phyloP scores from a whole-genome alignment of 64 coral and sea anemone species.

The Actinia equina region DNA sequence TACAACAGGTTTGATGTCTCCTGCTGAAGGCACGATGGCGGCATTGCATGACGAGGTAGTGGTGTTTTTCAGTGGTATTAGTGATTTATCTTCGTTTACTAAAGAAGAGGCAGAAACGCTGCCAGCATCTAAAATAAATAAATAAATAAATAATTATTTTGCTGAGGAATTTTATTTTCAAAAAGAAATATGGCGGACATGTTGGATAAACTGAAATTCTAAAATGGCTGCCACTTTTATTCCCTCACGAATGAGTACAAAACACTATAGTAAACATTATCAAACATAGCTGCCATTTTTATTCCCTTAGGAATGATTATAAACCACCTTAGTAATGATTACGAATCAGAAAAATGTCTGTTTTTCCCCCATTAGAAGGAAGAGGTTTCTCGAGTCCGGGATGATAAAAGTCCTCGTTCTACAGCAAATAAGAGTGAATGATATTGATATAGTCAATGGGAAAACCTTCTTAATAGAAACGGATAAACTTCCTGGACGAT shows the following conservation, averaged over 20 bases:
- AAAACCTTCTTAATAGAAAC: too few relatives aligned
- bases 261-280: background rate
- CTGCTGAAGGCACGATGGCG: background rate
- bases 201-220: background rate
- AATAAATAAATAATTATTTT: background rate
- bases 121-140: background rate
- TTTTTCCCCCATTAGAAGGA: too few relatives aligned
- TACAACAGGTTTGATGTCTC: constrained; percentile 1
- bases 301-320: background rate
- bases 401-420: too few relatives aligned
- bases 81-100: background rate
- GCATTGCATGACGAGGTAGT: background rate
- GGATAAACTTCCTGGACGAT: too few relatives aligned
- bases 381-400: too few relatives aligned
- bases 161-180: too few relatives aligned
- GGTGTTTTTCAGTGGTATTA: background rate
- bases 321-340: background rate
- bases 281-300: background rate
- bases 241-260: background rate
- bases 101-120: background rate
- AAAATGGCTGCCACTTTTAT: background rate
- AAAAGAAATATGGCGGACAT: background rate
- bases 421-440: too few relatives aligned
- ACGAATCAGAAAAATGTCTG: too few relatives aligned
- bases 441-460: too few relatives aligned